phyloP scores from a whole-genome alignment of 1,140 invertebrate species.

The Pseudoatta argentina region DNA sequence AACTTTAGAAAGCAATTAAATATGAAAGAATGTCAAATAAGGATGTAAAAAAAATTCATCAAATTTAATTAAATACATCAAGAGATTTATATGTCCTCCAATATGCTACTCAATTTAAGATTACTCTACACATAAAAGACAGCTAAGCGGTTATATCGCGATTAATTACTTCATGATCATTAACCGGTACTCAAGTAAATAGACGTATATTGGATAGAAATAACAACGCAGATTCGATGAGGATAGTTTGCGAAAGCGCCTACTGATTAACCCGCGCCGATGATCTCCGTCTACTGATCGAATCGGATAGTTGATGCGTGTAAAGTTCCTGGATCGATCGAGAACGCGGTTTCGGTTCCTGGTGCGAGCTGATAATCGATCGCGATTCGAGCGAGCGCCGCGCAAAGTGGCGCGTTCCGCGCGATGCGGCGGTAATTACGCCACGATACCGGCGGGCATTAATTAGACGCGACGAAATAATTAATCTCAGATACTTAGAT shows the following conservation, averaged over 20 bases:
- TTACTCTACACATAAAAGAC: neutral
- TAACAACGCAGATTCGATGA: slow-evolving; percentile 29
- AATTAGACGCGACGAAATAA: slow-evolving; percentile 80
- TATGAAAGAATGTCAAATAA: neutral
- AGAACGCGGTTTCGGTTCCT: slow-evolving; percentile 1
- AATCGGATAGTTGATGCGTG: neutral
- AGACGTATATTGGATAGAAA: neutral
- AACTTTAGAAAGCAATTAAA: neutral
- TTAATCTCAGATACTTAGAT: slow-evolving; percentile 79
- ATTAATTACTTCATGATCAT: slow-evolving; percentile 10
- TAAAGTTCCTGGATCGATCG: neutral
- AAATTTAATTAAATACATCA: neutral
- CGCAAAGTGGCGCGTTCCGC: slow-evolving; percentile 43
- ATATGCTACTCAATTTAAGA: neutral
- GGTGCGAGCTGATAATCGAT: slow-evolving; percentile 63
- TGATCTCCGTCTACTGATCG: slow-evolving; percentile 14
- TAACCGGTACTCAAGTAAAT: slow-evolving; percentile 13
- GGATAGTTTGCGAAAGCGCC: slow-evolving; percentile 16
- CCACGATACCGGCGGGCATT: slow-evolving; percentile 69
- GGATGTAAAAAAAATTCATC: neutral
- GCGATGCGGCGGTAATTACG: slow-evolving; percentile 66
- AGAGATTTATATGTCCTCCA: neutral
- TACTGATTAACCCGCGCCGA: slow-evolving; percentile 21
- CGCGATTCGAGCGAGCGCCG: slow-evolving; percentile 42
- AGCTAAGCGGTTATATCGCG: neutral